Evolutionary conservation across 2,888 invertebrate genomes (phyloP).

Genomic region (Rhorus exstirpatorius): DNA sequence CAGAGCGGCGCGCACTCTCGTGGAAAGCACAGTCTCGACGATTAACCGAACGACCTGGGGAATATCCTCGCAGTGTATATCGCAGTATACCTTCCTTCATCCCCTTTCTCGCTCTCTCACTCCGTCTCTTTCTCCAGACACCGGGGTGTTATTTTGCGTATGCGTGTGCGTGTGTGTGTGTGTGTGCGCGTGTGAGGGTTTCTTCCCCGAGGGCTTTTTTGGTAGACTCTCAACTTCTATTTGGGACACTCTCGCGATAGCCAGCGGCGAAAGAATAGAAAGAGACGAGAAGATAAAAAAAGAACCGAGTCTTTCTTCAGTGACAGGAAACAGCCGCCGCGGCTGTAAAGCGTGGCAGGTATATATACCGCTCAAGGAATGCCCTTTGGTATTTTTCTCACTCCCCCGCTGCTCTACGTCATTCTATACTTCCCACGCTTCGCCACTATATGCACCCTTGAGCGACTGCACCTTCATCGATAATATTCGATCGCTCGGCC

Average conservation of each 20-base stretch:
- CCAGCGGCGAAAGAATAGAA: slow-evolving; percentile 9
- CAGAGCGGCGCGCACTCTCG: neutral
- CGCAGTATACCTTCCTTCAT: slow-evolving; percentile 16
- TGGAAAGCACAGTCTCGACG: slow-evolving; percentile 46
- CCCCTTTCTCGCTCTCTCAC: neutral
- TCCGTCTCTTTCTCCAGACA: slow-evolving; percentile 1
- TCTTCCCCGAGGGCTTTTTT: slow-evolving; percentile 6
- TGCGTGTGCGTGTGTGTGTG: slow-evolving; percentile 7
- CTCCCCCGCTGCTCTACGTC: slow-evolving; percentile 4
- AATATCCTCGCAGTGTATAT: slow-evolving; percentile 22
- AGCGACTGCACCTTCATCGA: slow-evolving; percentile 9
- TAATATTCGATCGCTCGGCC: slow-evolving; percentile 26
- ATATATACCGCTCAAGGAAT: slow-evolving; percentile 53
- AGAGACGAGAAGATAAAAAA: slow-evolving; percentile 1
- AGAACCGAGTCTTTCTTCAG: slow-evolving; percentile 46
- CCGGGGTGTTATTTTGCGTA: slow-evolving; percentile 35
- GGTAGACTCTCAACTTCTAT: slow-evolving; percentile 13
- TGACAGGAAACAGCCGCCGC: slow-evolving; percentile 65
- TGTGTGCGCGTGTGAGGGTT: slow-evolving; percentile 7
- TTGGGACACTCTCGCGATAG: slow-evolving; percentile 16
- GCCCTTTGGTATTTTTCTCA: slow-evolving; percentile 55
- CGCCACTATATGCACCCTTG: slow-evolving; percentile 7
- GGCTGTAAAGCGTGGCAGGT: slow-evolving; percentile 67
- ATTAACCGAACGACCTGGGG: slow-evolving; percentile 56
- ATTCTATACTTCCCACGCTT: slow-evolving; percentile 64